These are phyloP conservation scores for Zaprionus tsacasi DNA, from an alignment of 1,140 invertebrate genomes.

Conservation along the genomic window DNA sequence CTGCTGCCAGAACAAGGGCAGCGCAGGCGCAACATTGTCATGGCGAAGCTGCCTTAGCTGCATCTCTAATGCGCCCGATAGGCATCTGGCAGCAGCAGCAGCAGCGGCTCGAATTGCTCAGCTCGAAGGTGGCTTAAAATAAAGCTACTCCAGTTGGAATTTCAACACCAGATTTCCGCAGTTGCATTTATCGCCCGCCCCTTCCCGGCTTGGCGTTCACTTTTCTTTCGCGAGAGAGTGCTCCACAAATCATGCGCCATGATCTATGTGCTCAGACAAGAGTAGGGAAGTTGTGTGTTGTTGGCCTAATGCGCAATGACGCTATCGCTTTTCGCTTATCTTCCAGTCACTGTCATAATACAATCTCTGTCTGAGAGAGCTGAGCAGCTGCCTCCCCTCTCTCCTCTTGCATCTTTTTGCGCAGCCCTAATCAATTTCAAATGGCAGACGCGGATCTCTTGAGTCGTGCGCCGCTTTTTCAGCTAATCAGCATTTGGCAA, in stretches of 20 bases:
- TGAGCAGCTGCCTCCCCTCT: too few species aligned
- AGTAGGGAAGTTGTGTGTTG: slow-evolving; percentile 25
- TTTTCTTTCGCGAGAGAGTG: background rate
- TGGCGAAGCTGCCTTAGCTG: slow-evolving; percentile 12
- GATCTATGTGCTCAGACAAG: slow-evolving; percentile 28
- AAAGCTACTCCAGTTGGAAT: slow-evolving; percentile 34
- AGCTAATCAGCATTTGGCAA: slow-evolving; percentile 75
- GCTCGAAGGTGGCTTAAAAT: slow-evolving; percentile 37
- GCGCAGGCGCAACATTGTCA: slow-evolving; percentile 39
- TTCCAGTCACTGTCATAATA: slow-evolving; percentile 62
- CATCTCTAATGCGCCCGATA: too few species aligned
- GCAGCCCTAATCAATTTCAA: slow-evolving; percentile 75
- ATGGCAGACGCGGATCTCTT: slow-evolving; percentile 43
- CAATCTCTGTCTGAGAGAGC: slow-evolving; percentile 2
- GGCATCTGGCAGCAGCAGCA: too few species aligned
- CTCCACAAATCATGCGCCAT: slow-evolving; percentile 24
- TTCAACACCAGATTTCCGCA: slow-evolving; percentile 43
- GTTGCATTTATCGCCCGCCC: background rate
- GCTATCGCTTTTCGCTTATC: slow-evolving; percentile 55
- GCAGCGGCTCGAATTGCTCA: slow-evolving; percentile 28
- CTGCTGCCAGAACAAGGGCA: slow-evolving; percentile 33
- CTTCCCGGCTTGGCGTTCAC: slow-evolving; percentile 13
- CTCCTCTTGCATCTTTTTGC: background rate
- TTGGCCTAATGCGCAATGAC: slow-evolving; percentile 65
- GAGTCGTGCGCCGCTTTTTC: slow-evolving; percentile 67